These are phyloP conservation scores for Crenichthys baileyi DNA, from an alignment of 2,797 vertebrate species.

Conservation along the genomic window DNA sequence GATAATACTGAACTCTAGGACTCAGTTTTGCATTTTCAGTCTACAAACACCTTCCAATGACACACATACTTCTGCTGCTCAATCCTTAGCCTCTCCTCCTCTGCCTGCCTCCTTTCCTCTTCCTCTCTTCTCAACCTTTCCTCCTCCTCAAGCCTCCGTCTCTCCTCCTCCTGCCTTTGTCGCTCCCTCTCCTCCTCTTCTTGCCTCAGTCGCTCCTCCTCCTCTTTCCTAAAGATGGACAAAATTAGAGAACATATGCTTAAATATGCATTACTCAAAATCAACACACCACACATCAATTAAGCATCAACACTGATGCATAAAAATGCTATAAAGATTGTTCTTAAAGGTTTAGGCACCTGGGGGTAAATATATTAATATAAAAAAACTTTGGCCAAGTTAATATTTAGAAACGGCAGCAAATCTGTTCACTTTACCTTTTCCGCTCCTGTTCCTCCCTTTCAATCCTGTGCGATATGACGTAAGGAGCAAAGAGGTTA, in stretches of 20 bases:
- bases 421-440: conserved; percentile 79
- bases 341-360: background rate
- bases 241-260: background rate
- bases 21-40: background rate
- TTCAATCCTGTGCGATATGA: conserved; percentile 97
- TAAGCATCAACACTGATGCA: background rate
- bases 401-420: conserved; percentile 13
- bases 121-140: conserved; percentile 90
- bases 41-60: background rate
- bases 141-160: conserved; percentile 87
- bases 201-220: conserved; percentile 88
- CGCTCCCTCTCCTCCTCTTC: conserved; percentile 92
- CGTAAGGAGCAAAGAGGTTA: conserved; percentile 92
- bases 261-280: background rate
- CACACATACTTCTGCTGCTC: conserved; percentile 94
- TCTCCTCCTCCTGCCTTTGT: conserved; percentile 89
- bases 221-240: conserved; percentile 81
- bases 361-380: background rate
- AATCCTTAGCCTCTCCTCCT: conserved; percentile 92
- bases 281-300: background rate
- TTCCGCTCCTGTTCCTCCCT: conserved; percentile 96
- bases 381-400: background rate
- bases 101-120: conserved; percentile 88
- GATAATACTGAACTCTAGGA: background rate
- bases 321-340: background rate